A percentile compares a stretch with the other conserved stretches of the same genome.
Conservation (phyloP, 2,113 vertebrate genomes). For the Pseudorhombus dupliciocellatus region DNA sequence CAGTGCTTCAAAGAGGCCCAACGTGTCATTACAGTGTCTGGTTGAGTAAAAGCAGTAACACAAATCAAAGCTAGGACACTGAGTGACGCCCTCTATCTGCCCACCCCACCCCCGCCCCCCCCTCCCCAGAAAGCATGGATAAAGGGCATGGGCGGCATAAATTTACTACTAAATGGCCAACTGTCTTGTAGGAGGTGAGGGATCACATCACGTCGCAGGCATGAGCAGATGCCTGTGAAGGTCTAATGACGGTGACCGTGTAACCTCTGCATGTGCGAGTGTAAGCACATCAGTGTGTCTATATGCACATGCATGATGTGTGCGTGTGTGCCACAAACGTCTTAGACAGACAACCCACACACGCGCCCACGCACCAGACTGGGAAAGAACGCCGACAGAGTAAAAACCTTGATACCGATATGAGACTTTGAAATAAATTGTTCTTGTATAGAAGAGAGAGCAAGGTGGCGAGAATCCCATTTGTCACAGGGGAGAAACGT, state of each 20-base stretch:
- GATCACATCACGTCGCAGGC: slow-evolving; percentile 74
- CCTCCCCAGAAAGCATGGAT: slow-evolving; percentile 76
- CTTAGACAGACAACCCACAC: slow-evolving; percentile 49
- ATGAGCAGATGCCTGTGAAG: slow-evolving; percentile 78
- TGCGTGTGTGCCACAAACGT: slow-evolving; percentile 16
- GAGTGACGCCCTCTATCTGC: slow-evolving; percentile 85
- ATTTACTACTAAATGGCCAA: slow-evolving; percentile 76
- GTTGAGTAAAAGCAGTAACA: slow-evolving; percentile 70
- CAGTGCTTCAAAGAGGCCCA: slow-evolving; percentile 56
- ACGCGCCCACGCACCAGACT: slow-evolving; percentile 49
- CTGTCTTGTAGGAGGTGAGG: slow-evolving; percentile 78
- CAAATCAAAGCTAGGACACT: slow-evolving; percentile 78
- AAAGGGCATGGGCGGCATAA: slow-evolving; percentile 81
- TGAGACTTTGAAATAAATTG: slow-evolving; percentile 8
- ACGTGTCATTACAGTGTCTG: slow-evolving; percentile 67
- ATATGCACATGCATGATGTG: slow-evolving; percentile 45
- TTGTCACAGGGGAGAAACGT: slow-evolving; percentile 35
- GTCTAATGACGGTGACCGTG: slow-evolving; percentile 79
- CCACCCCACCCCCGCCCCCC: slow-evolving; percentile 37
- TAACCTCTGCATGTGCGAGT: slow-evolving; percentile 49
- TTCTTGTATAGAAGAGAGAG: slow-evolving; percentile 14
- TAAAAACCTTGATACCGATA: slow-evolving; percentile 2
- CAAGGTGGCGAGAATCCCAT: slow-evolving; percentile 21
- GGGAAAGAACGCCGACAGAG: slow-evolving; percentile 26
- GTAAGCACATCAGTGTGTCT: slow-evolving; percentile 30